phyloP scores from a whole-genome alignment of 1,140 invertebrate species.

The Ips typographus region DNA sequence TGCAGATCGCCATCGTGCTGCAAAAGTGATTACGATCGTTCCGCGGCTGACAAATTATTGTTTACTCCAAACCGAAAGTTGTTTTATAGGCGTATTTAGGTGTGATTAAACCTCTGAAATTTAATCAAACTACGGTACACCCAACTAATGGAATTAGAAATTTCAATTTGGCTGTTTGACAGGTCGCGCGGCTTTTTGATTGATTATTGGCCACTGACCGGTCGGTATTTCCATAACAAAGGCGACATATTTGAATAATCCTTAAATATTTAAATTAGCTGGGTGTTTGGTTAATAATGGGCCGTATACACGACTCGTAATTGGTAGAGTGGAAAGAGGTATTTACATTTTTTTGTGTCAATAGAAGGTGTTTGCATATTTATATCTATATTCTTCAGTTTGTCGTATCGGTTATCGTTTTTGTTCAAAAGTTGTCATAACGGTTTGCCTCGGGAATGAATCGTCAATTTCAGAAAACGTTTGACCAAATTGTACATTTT shows the following conservation, averaged over 20 bases:
- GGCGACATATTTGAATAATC: conserved; percentile 7
- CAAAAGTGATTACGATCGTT: too few relatives aligned
- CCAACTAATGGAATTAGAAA: conserved; percentile 6
- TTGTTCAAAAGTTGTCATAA: not conserved
- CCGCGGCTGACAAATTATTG: too few relatives aligned
- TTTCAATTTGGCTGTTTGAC: conserved; percentile 9
- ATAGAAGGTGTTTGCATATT: conserved; percentile 13
- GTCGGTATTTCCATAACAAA: conserved; percentile 12
- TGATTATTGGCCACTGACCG: conserved; percentile 11
- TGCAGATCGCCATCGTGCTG: too few relatives aligned
- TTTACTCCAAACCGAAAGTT: too few relatives aligned
- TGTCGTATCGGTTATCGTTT: conserved; percentile 1
- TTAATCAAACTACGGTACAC: conserved; percentile 12
- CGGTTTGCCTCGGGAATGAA: not conserved
- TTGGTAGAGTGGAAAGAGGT: conserved; percentile 9
- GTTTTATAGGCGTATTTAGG: not conserved
- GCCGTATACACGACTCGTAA: not conserved
- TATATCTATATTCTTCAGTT: not conserved
- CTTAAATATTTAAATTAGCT: conserved; percentile 13
- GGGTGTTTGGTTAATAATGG: conserved; percentile 2
- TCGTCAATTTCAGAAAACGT: not conserved
- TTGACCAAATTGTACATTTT: too few relatives aligned
- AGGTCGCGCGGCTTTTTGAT: conserved; percentile 14
- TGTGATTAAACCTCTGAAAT: not conserved
- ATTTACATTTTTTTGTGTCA: conserved; percentile 8